Evolutionary conservation across 2,888 invertebrate genomes (phyloP), one percentile per base, ranked within the genome.

Genomic region (Tuberolachnus salignus): DNA sequence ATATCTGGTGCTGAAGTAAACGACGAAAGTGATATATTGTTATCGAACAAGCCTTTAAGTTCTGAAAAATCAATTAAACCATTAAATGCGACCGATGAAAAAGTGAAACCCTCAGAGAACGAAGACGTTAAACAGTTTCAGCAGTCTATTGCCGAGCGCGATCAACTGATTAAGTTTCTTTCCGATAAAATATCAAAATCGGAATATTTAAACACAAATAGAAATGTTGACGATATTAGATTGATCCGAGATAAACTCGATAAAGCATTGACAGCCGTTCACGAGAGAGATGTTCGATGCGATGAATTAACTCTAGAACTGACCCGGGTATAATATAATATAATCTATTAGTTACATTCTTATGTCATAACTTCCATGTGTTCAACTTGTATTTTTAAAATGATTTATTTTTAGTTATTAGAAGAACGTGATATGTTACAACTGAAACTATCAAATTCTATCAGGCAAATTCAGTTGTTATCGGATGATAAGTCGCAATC

Each of bases 341-440:
- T 46, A 26, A 59, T 59, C 19, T 3, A 23, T 23, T 23, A 11
- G 10, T 55, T 21, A 3, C 11, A 34, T 13, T 51, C 13, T 6
- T 0, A 21, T 42, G 0, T 59, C 16, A n/a, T n/a, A 3, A 13
- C n/a, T n/a, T n/a, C n/a, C n/a, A n/a, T n/a, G n/a, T n/a, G n/a
- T n/a, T n/a, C n/a, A n/a, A n/a, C n/a, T n/a, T n/a, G n/a, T n/a
- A 53, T 4, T 46, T 21, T 19, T n/a, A 42, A 53, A 23, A 34
- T 26, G 64, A n/a, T 55, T 4, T 21, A 80, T 71, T 82, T 82
- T 26, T 81, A 91, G 85, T 86, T 95, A 64, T 86, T 95, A 66
- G 94, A 94, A 85, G 95, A 95, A 85, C 88, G 95, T 74, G 95
- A 95, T 84, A 92, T 92, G 0, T 85, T 95, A 73, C 95, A 95